These are phyloP conservation scores for Steatocranus sp. DNA, from an alignment of 2,797 vertebrate genomes.

Conservation along the genomic window DNA sequence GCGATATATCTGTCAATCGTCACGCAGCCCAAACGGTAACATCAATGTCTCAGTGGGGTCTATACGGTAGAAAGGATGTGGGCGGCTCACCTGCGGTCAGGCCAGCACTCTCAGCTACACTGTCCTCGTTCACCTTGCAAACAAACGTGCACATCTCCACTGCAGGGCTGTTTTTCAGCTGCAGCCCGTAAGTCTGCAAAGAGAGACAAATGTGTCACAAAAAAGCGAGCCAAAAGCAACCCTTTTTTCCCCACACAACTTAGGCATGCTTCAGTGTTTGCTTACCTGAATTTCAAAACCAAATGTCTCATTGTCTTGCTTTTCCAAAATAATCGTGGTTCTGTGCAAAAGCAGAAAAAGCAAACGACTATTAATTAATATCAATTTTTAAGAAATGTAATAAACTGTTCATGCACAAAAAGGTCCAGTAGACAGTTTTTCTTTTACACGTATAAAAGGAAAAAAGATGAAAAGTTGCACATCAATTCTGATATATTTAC, in stretches of 20 bases:
- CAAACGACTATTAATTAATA: background rate
- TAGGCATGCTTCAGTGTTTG: background rate
- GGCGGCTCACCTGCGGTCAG: constrained; percentile 81
- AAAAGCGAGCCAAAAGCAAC: background rate
- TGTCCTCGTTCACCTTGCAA: constrained; percentile 81
- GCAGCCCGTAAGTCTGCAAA: constrained; percentile 81
- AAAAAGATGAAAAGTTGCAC: background rate
- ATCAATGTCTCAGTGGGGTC: background rate
- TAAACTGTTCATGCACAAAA: background rate
- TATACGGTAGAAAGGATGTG: background rate
- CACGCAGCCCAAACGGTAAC: background rate
- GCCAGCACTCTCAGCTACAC: constrained; percentile 84
- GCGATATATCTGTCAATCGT: background rate
- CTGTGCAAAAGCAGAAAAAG: constrained; percentile 44
- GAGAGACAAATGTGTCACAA: background rate
- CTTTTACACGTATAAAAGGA: background rate
- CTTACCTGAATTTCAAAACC: constrained; percentile 97
- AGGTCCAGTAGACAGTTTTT: background rate
- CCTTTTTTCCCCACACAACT: background rate
- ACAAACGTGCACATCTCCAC: constrained; percentile 83
- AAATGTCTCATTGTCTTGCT: constrained; percentile 90
- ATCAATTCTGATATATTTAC: constrained; percentile 67
- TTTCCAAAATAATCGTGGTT: constrained; percentile 70
- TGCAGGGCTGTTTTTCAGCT: constrained; percentile 63
- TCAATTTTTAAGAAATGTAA: background rate